phyloP scores from a whole-genome alignment of 2,888 invertebrate species.

The Amblyjoppa proteus region DNA sequence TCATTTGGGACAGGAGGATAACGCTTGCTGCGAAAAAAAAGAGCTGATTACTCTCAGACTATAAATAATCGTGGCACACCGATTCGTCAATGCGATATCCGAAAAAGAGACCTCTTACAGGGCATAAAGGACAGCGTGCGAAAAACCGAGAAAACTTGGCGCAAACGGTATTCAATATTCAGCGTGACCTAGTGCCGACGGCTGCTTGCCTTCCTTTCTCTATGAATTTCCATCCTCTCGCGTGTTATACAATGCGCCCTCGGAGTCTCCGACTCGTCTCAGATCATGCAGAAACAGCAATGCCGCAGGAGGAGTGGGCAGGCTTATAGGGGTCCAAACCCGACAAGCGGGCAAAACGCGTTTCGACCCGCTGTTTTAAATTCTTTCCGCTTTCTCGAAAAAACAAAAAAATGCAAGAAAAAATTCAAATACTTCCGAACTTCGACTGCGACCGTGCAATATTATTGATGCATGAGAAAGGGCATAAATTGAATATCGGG shows the following conservation, averaged over 20 bases:
- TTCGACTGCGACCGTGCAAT: not conserved
- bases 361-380: not conserved
- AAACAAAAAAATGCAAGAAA: not conserved
- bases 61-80: not conserved
- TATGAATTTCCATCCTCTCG: slow-evolving; percentile 51
- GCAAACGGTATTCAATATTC: slow-evolving; percentile 64
- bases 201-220: slow-evolving; percentile 62
- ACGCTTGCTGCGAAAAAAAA: not conserved
- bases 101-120: slow-evolving; percentile 33
- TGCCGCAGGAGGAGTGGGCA: slow-evolving; percentile 37
- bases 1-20: not conserved
- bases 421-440: not conserved
- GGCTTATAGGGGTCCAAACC: slow-evolving; percentile 7
- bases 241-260: slow-evolving; percentile 22
- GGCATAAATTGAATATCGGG: not conserved
- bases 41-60: not conserved
- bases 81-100: slow-evolving; percentile 7
- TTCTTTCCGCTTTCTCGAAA: not conserved
- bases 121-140: slow-evolving; percentile 48
- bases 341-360: not conserved
- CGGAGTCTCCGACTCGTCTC: slow-evolving; percentile 45
- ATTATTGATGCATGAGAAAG: not conserved
- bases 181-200: slow-evolving; percentile 65
- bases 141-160: slow-evolving; percentile 60
- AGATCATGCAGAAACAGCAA: slow-evolving; percentile 49